phyloP scores from a whole-genome alignment of 1,140 invertebrate species.

The Drosophila paulistorum region DNA sequence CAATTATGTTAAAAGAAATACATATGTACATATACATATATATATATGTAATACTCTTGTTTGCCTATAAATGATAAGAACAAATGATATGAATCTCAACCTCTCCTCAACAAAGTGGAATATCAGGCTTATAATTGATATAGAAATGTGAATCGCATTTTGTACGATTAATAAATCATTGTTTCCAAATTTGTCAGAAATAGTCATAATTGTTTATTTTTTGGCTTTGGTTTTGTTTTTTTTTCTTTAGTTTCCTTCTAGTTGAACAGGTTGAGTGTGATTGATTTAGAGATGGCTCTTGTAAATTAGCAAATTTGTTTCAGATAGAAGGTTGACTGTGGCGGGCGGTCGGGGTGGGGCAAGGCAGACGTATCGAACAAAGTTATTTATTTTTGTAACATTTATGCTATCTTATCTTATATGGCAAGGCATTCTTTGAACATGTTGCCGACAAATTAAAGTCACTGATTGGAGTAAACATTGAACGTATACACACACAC shows the following conservation, averaged over 20 bases:
- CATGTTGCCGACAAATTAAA: conserved; percentile 72
- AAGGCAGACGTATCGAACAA: not conserved
- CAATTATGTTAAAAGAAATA: not conserved
- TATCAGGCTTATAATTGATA: not conserved
- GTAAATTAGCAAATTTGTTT: conserved; percentile 35
- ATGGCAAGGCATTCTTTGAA: conserved; percentile 26
- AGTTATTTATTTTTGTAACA: conserved; percentile 38
- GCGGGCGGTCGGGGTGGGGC: not conserved
- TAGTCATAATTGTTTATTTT: not conserved
- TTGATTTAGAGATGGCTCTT: conserved; percentile 52
- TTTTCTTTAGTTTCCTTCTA: not conserved
- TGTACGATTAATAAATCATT: not conserved
- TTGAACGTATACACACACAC: conserved; percentile 1
- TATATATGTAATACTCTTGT: not conserved
- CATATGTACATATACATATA: not conserved
- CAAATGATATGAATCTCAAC: not conserved
- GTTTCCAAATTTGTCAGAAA: not conserved
- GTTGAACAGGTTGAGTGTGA: conserved; percentile 37
- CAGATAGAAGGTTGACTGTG: not conserved
- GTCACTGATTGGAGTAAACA: conserved; percentile 47
- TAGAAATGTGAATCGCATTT: not conserved
- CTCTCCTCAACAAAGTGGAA: not conserved
- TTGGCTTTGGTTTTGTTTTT: not conserved
- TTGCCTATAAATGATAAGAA: not conserved
- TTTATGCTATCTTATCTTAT: conserved; percentile 60